Evolutionary conservation across 2,797 vertebrate species (phyloP).

Genomic region (Hafferia zeledoni): DNA sequence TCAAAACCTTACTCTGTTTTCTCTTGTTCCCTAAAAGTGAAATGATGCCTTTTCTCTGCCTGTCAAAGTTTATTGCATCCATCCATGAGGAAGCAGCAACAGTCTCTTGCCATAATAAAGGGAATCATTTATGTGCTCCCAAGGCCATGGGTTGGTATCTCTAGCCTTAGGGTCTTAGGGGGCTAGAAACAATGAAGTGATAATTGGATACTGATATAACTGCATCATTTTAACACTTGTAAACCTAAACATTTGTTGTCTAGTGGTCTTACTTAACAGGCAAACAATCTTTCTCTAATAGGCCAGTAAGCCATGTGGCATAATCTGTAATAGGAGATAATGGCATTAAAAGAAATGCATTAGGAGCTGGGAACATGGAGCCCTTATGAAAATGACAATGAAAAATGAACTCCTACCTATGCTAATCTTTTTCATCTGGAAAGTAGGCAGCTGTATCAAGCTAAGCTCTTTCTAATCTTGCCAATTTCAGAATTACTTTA

Average conservation of each 20-base stretch:
- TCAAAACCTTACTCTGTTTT: not conserved
- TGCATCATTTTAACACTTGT: not conserved
- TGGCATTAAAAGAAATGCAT: not conserved
- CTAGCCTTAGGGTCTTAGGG: not conserved
- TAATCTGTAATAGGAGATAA: not conserved
- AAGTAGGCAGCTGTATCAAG: not conserved
- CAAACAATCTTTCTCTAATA: not conserved
- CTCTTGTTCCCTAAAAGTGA: not conserved
- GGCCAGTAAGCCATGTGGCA: fast-evolving
- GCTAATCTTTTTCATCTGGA: not conserved
- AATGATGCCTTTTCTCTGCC: not conserved
- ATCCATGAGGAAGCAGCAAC: not conserved
- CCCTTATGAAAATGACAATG: not conserved
- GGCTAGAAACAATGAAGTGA: not conserved
- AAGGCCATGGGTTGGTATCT: not conserved
- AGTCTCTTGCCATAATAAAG: not conserved
- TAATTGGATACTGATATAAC: not conserved
- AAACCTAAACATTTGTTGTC: not conserved
- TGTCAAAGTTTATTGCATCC: not conserved
- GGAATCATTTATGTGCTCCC: not conserved
- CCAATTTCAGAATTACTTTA: not conserved
- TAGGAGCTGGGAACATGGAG: not conserved
- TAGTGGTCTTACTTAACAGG: not conserved
- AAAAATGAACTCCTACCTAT: not conserved
- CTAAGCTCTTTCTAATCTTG: not conserved